These are phyloP conservation scores for Cantharis rustica DNA, from an alignment of 2,888 invertebrate genomes.

Conservation along the genomic window DNA sequence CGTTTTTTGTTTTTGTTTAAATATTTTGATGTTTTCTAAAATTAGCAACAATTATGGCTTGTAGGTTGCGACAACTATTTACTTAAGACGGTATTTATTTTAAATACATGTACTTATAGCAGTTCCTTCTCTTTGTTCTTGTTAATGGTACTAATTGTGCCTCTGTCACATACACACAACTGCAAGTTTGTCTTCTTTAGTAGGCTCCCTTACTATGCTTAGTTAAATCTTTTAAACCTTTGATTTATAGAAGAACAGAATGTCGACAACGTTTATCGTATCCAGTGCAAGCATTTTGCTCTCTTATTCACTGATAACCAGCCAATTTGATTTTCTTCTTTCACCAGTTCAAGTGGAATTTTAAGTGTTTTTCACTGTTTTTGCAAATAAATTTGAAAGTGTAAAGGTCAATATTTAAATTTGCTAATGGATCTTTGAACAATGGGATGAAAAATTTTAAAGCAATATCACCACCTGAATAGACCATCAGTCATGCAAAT, in stretches of 20 bases:
- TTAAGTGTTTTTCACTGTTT: neutral
- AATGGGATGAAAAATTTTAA: neutral
- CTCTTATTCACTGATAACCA: neutral
- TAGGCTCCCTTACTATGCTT: neutral
- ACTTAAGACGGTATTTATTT: conserved; percentile 6
- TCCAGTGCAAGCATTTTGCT: neutral
- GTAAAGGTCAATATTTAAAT: neutral
- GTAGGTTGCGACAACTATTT: neutral
- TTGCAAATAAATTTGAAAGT: neutral
- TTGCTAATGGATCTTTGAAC: neutral
- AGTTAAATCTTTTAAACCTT: conserved; percentile 10
- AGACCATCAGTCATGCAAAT: conserved; percentile 7
- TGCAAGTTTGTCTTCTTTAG: conserved; percentile 10
- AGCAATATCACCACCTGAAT: conserved; percentile 2
- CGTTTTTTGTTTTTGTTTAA: neutral
- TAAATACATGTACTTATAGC: conserved; percentile 4
- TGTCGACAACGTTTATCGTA: neutral
- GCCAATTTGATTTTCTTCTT: neutral
- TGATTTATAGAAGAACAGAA: conserved; percentile 7
- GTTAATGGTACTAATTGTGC: conserved; percentile 13
- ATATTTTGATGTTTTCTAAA: neutral
- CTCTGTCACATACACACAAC: conserved; percentile 5
- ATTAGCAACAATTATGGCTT: neutral
- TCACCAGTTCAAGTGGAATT: neutral
- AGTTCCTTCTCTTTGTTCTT: conserved; percentile 3